phyloP scores from a whole-genome alignment of 2,113 vertebrate species.

The Prochilodus magdalenae region DNA sequence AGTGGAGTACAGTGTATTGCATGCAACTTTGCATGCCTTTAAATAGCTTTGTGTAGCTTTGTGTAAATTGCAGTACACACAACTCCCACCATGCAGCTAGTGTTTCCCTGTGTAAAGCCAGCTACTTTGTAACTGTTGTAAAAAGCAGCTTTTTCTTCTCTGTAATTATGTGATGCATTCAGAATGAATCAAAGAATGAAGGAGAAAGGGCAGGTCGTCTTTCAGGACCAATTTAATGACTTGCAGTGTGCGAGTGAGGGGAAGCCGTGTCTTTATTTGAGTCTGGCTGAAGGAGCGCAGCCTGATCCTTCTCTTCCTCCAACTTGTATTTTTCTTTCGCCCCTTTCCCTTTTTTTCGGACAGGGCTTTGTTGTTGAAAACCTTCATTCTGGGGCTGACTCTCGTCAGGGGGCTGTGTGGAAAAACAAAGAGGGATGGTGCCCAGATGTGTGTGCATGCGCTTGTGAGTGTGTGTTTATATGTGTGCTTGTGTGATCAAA shows the following conservation, averaged over 20 bases:
- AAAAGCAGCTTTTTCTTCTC: no score
- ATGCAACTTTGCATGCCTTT: no score
- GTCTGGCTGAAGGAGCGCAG: constrained; percentile 37
- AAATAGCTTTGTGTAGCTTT: no score
- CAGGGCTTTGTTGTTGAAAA: constrained; percentile 51
- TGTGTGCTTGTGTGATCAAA: constrained; percentile 27
- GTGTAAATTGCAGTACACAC: no score
- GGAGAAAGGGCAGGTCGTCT: neutral
- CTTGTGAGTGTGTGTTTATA: constrained; percentile 24
- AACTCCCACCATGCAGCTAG: no score
- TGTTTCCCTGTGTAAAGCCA: no score
- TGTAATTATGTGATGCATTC: no score
- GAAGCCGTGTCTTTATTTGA: constrained; percentile 54
- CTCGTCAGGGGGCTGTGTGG: constrained; percentile 64
- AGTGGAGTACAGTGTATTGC: no score
- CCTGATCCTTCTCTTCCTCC: constrained; percentile 23
- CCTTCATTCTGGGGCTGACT: constrained; percentile 54
- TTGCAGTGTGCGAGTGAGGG: constrained; percentile 9
- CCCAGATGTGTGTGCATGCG: constrained; percentile 71
- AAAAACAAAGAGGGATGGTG: constrained; percentile 67
- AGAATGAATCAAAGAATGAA: no score
- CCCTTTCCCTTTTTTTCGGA: constrained; percentile 44
- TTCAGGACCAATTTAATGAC: constrained; percentile 48
- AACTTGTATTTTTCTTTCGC: constrained; percentile 44
- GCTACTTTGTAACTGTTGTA: no score